These are phyloP conservation scores for Heteromyza rotundicornis DNA, from an alignment of 2,888 invertebrate genomes.

Conservation along the genomic window DNA sequence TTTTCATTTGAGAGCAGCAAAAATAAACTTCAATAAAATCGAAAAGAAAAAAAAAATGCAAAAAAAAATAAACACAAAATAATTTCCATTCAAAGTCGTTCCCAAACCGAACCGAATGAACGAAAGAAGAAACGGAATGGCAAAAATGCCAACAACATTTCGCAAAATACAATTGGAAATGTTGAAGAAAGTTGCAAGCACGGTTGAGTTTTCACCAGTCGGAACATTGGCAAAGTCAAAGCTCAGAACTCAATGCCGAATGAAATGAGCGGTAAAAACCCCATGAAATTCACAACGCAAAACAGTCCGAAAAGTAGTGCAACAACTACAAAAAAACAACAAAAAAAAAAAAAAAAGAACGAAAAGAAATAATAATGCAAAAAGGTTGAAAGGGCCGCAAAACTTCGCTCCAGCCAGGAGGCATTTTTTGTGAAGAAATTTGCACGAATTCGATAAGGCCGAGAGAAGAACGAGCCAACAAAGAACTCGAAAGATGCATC, in stretches of 20 bases:
- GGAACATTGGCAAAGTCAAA: neutral
- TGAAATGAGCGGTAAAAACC: slow-evolving; percentile 4
- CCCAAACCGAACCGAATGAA: no score
- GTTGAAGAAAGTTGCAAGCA: neutral
- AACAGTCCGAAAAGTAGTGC: neutral
- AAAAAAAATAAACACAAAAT: slow-evolving; percentile 12
- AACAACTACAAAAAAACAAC: neutral
- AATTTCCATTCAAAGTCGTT: neutral
- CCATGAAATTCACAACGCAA: neutral
- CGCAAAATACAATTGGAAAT: neutral
- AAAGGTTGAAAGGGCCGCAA: neutral
- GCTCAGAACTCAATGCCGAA: neutral
- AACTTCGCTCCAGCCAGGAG: neutral
- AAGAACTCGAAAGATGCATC: neutral
- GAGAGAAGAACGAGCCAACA: neutral
- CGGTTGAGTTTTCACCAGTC: no score
- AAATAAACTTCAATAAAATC: slow-evolving; percentile 14
- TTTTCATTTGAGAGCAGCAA: slow-evolving; percentile 10
- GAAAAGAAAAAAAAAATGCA: slow-evolving; percentile 9
- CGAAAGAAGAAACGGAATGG: slow-evolving; percentile 12
- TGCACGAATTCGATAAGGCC: neutral
- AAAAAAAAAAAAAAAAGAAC: neutral
- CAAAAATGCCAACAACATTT: slow-evolving; percentile 5
- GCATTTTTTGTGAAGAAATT: neutral
- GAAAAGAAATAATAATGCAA: neutral